A percentile compares a stretch with the other conserved stretches of the same genome.
Conservation (phyloP, 2,797 vertebrate species). For the Myotis vivesi region DNA sequence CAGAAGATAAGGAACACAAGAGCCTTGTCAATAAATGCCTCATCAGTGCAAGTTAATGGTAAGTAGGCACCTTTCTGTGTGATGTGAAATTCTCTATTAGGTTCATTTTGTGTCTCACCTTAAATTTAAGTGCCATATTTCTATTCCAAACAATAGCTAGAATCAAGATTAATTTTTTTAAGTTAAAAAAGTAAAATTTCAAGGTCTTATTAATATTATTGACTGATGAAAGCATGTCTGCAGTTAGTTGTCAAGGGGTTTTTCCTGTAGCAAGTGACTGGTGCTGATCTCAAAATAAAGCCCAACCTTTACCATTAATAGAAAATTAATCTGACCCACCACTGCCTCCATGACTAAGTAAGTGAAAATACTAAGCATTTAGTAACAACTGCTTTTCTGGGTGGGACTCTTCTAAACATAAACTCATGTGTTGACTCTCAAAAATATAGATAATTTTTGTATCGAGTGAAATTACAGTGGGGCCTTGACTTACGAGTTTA, state of each 20-base stretch:
- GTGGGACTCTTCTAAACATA: neutral
- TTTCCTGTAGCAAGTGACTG: neutral
- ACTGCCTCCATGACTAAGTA: slow-evolving; percentile 34
- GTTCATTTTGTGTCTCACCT: neutral
- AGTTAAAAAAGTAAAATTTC: slow-evolving; percentile 18
- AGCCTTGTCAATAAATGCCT: slow-evolving; percentile 44
- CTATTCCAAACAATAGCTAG: neutral
- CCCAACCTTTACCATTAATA: neutral
- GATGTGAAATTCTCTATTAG: neutral
- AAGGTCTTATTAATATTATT: neutral
- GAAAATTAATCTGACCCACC: neutral
- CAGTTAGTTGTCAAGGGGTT: neutral
- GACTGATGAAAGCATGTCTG: neutral
- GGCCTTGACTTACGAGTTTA: too few species aligned
- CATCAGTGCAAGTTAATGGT: slow-evolving; percentile 63
- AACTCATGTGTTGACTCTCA: neutral
- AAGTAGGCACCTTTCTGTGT: neutral
- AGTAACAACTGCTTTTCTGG: neutral
- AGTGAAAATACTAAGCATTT: slow-evolving; percentile 13
- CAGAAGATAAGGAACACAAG: slow-evolving; percentile 59
- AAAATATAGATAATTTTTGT: neutral
- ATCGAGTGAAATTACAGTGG: neutral
- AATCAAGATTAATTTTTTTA: neutral
- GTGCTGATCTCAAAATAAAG: neutral
- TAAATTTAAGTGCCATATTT: neutral